A percentile compares a stretch with the other conserved stretches of the same genome.
Evolutionary conservation across 2,797 vertebrate genomes (phyloP).

Genomic region (Hipposideros larvatus): DNA sequence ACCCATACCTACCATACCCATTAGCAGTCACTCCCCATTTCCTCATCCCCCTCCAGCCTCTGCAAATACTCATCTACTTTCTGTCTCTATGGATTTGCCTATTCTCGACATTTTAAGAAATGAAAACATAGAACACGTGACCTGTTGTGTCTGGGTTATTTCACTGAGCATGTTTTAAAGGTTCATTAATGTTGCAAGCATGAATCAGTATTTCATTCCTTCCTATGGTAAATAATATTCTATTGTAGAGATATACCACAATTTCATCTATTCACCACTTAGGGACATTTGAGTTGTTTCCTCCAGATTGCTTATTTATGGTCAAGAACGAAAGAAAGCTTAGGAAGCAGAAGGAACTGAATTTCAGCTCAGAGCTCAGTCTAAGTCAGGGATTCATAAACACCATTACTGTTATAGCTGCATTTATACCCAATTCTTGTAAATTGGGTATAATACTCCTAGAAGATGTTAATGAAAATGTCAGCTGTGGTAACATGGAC

Average conservation of each 20-base stretch:
- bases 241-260: background rate
- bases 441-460: background rate
- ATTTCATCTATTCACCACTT: background rate
- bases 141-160: background rate
- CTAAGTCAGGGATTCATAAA: conserved; percentile 22
- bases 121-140: background rate
- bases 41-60: background rate
- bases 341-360: background rate
- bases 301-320: background rate
- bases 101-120: background rate
- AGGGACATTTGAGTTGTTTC: background rate
- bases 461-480: background rate
- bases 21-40: background rate
- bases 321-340: background rate
- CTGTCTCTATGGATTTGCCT: conserved; percentile 15
- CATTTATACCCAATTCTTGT: background rate
- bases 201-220: background rate
- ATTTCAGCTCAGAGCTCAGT: conserved; percentile 12
- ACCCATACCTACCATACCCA: background rate
- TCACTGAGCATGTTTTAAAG: background rate
- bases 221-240: background rate
- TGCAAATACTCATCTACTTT: background rate
- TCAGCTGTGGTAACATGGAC: background rate
- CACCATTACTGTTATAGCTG: background rate
- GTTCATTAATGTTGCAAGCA: background rate